Evolutionary conservation across 2,888 invertebrate species (phyloP).

Genomic region (Aproaerema taeniolella): DNA sequence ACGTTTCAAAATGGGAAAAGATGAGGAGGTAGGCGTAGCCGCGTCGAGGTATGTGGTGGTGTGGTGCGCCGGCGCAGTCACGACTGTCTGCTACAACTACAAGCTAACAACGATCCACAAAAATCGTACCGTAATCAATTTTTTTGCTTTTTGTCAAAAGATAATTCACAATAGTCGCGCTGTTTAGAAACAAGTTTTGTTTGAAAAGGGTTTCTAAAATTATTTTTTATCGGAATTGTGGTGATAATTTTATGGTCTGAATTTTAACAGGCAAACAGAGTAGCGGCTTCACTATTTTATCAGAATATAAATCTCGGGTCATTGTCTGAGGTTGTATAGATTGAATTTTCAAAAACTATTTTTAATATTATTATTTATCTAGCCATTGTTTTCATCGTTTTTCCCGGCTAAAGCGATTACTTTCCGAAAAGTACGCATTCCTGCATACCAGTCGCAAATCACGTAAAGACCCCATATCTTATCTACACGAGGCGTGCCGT

Average conservation of each 20-base stretch:
- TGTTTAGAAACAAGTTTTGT: constrained; percentile 24
- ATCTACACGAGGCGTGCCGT: constrained; percentile 16
- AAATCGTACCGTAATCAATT: constrained; percentile 23
- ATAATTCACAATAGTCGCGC: constrained; percentile 28
- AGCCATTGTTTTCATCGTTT: no score
- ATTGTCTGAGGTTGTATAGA: no score
- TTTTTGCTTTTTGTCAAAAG: constrained; percentile 31
- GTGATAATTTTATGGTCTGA: no score
- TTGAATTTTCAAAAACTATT: no score
- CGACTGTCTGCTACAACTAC: constrained; percentile 26
- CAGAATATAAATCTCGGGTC: no score
- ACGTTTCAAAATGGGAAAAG: constrained; percentile 33
- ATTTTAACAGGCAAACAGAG: no score
- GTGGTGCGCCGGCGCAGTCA: constrained; percentile 39
- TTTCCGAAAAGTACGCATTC: constrained; percentile 29
- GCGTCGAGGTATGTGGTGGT: constrained; percentile 42
- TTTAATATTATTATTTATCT: no score
- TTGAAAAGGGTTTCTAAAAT: constrained; percentile 13
- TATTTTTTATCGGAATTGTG: no score
- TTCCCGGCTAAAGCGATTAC: background rate
- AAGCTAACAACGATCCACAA: constrained; percentile 1
- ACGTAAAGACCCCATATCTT: constrained; percentile 28
- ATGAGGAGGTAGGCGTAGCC: constrained; percentile 58
- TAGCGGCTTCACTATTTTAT: no score
- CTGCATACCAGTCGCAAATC: constrained; percentile 41